Conservation (phyloP, 2,797 vertebrate genomes). For the Lagocephalus sceleratus region DNA sequence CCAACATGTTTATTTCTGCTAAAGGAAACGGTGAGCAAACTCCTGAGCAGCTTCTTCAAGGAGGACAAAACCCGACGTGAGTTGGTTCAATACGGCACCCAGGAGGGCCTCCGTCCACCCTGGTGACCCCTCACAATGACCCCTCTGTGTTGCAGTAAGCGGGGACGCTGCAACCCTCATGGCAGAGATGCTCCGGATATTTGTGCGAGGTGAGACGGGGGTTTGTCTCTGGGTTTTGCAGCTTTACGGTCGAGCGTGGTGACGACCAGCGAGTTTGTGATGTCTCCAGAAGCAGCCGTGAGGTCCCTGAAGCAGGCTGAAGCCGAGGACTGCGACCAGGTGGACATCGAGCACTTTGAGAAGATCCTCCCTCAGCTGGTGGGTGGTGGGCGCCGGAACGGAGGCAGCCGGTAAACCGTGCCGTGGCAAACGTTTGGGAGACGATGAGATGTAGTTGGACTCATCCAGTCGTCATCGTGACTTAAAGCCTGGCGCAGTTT, state of each 20-base stretch:
- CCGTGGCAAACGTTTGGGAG: no score
- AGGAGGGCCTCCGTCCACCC: neutral
- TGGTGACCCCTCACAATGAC: neutral
- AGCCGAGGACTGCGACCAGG: conserved; percentile 68
- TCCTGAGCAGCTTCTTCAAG: conserved; percentile 70
- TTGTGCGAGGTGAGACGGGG: conserved; percentile 71
- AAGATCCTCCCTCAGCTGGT: conserved; percentile 81
- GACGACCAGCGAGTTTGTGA: neutral
- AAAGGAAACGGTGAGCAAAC: conserved; percentile 72
- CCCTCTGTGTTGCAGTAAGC: conserved; percentile 54
- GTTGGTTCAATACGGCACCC: conserved; percentile 9
- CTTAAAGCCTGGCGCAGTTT: no score
- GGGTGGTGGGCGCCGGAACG: conserved; percentile 15
- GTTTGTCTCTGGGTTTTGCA: neutral
- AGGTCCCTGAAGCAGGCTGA: conserved; percentile 76
- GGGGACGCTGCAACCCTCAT: conserved; percentile 68
- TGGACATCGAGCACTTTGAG: conserved; percentile 80
- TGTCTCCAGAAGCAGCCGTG: conserved; percentile 68
- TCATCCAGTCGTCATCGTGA: no score
- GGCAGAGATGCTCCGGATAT: conserved; percentile 75
- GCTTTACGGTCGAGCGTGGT: neutral
- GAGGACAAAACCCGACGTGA: conserved; percentile 77
- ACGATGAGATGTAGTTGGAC: no score
- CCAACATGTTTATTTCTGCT: neutral
- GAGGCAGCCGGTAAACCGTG: no score